These are phyloP conservation scores for Cephus pulcher DNA, from an alignment of 2,888 invertebrate species.

Conservation along the genomic window DNA sequence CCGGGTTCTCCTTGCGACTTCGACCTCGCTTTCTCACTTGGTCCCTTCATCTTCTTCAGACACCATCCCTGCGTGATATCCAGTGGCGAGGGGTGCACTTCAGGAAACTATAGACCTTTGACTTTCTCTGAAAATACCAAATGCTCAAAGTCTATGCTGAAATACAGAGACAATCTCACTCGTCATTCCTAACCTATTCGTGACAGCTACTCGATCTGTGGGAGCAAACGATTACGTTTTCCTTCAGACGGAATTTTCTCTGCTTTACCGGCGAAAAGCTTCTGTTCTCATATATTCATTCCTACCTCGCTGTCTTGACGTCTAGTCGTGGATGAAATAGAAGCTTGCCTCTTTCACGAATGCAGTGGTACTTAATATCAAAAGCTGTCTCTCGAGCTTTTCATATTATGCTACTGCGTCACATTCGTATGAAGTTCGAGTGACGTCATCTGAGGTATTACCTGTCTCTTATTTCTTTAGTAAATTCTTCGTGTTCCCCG, in stretches of 20 bases:
- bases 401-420: background rate
- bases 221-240: background rate
- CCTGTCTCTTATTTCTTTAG: background rate
- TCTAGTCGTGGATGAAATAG: background rate
- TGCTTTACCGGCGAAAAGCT: background rate
- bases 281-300: background rate
- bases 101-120: background rate
- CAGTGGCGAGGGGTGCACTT: background rate
- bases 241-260: background rate
- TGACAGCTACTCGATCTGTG: background rate
- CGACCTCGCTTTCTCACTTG: background rate
- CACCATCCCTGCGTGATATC: background rate
- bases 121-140: background rate
- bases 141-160: background rate
- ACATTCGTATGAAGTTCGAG: background rate
- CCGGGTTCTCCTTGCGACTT: conserved; percentile 7
- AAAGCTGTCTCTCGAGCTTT: too few species aligned
- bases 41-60: background rate
- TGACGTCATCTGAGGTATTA: background rate
- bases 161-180: background rate
- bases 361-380: background rate
- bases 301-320: background rate
- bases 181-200: background rate
- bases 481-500: background rate
- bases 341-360: background rate